These are phyloP conservation scores for Crax fasciolata DNA, from an alignment of 2,797 vertebrate genomes.

Conservation along the genomic window DNA sequence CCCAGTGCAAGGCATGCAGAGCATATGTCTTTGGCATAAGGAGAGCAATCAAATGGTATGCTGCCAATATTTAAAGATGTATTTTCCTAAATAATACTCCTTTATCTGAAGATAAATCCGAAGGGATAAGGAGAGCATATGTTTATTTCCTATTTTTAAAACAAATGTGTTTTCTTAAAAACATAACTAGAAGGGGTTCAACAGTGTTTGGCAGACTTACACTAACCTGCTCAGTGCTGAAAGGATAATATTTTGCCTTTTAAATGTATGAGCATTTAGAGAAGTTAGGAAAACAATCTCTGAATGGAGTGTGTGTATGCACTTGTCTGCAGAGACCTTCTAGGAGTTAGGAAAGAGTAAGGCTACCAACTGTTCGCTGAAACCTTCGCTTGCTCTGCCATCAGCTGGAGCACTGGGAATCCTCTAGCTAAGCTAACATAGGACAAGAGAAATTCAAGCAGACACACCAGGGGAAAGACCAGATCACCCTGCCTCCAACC, in stretches of 20 bases:
- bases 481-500: not conserved
- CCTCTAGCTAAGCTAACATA: not conserved
- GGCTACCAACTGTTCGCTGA: not conserved
- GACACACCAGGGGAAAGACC: not conserved
- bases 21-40: not conserved
- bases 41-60: not conserved
- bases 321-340: not conserved
- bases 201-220: not conserved
- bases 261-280: not conserved
- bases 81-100: not conserved
- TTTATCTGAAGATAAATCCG: not conserved
- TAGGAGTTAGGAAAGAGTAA: not conserved
- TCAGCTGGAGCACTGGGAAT: not conserved
- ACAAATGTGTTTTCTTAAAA: not conserved
- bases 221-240: not conserved
- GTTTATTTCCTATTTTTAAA: not conserved
- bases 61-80: not conserved
- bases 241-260: not conserved
- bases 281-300: not conserved
- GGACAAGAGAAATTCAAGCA: not conserved
- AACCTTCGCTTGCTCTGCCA: not conserved
- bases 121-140: accelerated
- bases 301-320: not conserved
- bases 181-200: not conserved
- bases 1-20: not conserved